Evolutionary conservation across 2,113 vertebrate species (phyloP).

Genomic region (Neolamprologus fasciatus): DNA sequence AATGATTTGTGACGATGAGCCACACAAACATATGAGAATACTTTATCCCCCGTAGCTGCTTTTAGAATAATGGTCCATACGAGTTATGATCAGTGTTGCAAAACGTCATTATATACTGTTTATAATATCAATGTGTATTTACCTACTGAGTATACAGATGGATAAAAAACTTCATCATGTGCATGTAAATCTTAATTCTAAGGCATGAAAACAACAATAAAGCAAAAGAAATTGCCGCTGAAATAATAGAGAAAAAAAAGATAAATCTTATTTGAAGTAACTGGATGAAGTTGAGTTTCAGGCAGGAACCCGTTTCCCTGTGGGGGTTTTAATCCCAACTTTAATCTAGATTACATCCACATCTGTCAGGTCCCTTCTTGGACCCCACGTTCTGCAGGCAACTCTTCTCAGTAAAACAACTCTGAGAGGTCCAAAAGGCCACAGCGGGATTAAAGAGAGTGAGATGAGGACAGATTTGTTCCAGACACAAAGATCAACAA

Average conservation of each 20-base stretch:
- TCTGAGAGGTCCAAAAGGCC: neutral
- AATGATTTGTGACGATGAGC: neutral
- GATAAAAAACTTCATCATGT: neutral
- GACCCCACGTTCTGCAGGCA: neutral
- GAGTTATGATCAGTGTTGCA: neutral
- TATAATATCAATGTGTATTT: neutral
- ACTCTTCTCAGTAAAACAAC: neutral
- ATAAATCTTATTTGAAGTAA: neutral
- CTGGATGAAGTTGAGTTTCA: neutral
- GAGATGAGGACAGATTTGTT: neutral
- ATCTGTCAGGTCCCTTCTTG: constrained; percentile 41
- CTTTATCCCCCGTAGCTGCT: neutral
- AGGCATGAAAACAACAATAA: neutral
- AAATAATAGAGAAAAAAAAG: neutral
- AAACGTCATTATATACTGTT: neutral
- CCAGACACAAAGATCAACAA: neutral
- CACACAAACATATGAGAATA: neutral
- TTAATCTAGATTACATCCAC: constrained; percentile 64
- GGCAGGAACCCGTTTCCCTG: neutral
- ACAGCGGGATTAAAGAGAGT: neutral
- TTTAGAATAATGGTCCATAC: neutral
- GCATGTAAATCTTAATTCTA: neutral
- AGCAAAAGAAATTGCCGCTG: neutral
- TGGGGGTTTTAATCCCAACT: constrained; percentile 40
- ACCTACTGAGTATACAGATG: neutral